Base-by-base conservation (phyloP, 2,113 vertebrate species). In the Elgaria multicarinata region DNA sequence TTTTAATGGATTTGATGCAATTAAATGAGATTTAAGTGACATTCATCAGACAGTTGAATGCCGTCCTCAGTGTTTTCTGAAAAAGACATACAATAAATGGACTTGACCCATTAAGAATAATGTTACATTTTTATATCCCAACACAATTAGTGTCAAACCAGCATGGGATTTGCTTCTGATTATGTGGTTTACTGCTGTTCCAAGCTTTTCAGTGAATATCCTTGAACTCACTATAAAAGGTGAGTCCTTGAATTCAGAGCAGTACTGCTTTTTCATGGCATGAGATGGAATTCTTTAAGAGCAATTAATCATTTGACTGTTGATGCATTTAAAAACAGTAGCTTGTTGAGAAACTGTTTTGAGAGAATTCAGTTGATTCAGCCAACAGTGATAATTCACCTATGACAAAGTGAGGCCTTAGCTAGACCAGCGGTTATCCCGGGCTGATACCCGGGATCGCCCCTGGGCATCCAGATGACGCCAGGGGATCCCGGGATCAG, bases 1-100 rank as follows among this genome's bases (percentile, higher is more conserved):
- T 97, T 94, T 91, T 91, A 96, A 93, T 88, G 84, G 83, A 92
- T 93, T 85, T 91, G 90, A 92, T 82, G 89, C 76, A 93, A 36
- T 44, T 93, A 88, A 92, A 81, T 81, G 80, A 93, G 87, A 89
- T 94, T 90, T 95, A 79, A 93, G 86, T 2, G 76, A 39, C 79
- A n/a, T 28, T 83, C 13, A 58, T 91, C 36, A 92, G 87, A 78
- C 31, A 77, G 78, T 9, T 36, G 0, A 26, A 72, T 90, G 10
- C 69, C 76, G 2, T 90, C 84, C 33, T 2, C 80, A 93, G 0
- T 90, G 8, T 89, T 93, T 50, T 88, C 84, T 85, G 64, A 89
- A 90, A 89, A 14, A 91, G 33, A 90, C 44, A 39, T 50, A 53
- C 72, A 94, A 90, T 55, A 90, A 36, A 89, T 85, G 39, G 24